Evolutionary conservation across 2,113 vertebrate species (phyloP).

Genomic region (Setophaga petechia): DNA sequence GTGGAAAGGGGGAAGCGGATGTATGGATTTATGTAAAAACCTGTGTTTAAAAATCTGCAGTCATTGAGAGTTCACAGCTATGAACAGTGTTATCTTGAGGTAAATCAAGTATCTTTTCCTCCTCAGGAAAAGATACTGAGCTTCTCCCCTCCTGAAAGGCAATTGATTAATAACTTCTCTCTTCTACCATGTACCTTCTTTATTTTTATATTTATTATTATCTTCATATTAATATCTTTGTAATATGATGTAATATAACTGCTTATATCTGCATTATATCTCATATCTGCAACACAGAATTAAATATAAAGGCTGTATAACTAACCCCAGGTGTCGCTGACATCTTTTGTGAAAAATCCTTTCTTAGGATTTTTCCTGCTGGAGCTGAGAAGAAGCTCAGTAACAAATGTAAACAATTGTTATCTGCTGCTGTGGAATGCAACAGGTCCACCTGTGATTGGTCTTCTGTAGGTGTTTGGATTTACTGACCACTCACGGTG

Average conservation of each 20-base stretch:
- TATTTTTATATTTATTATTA: background rate
- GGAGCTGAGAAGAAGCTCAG: too few species aligned
- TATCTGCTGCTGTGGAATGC: too few species aligned
- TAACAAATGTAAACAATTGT: too few species aligned
- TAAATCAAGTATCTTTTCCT: background rate
- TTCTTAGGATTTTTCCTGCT: too few species aligned
- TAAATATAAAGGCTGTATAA: background rate
- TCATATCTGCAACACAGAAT: background rate
- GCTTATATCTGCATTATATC: background rate
- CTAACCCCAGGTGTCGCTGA: background rate
- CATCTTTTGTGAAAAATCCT: too few species aligned
- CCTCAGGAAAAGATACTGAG: background rate
- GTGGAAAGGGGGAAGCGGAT: background rate
- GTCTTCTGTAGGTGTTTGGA: too few species aligned
- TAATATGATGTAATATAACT: background rate
- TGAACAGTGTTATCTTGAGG: background rate
- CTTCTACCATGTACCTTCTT: background rate
- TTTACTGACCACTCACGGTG: too few species aligned
- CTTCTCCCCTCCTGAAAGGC: background rate
- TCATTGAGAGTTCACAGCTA: background rate
- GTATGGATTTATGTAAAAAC: background rate
- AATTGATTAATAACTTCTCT: background rate
- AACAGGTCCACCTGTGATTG: too few species aligned
- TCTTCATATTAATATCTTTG: background rate
- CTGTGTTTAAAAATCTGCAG: background rate